These are phyloP conservation scores for Ligdia adustata DNA, from an alignment of 2,888 invertebrate species.

Conservation along the genomic window DNA sequence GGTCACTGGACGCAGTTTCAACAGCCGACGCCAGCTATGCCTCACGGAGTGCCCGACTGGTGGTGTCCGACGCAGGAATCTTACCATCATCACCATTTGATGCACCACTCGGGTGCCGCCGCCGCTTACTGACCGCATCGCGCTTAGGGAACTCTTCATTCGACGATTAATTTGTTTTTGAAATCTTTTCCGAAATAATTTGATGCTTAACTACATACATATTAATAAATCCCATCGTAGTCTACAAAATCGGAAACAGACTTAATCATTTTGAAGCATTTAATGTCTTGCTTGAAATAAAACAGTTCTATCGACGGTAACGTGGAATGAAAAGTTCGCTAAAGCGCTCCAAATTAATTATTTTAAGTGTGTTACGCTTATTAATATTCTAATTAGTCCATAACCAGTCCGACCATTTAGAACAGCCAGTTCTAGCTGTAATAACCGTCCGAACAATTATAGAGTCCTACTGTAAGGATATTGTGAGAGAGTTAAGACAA, in stretches of 20 bases:
- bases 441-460: slow-evolving; percentile 65
- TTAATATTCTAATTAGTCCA: slow-evolving; percentile 57
- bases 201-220: too few relatives aligned
- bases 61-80: slow-evolving; percentile 81
- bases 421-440: slow-evolving; percentile 44
- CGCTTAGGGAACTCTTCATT: slow-evolving; percentile 83
- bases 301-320: slow-evolving; percentile 13
- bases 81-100: slow-evolving; percentile 83
- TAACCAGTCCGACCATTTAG: slow-evolving; percentile 61
- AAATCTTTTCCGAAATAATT: too few relatives aligned
- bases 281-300: neutral
- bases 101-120: slow-evolving; percentile 88
- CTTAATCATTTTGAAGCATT: too few relatives aligned
- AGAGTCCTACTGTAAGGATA: slow-evolving; percentile 54
- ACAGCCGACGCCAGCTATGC: slow-evolving; percentile 87
- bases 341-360: slow-evolving; percentile 59
- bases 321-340: slow-evolving; percentile 81
- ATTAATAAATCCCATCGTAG: too few relatives aligned
- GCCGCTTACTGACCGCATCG: slow-evolving; percentile 89
- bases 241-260: too few relatives aligned
- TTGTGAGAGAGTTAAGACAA: slow-evolving; percentile 44
- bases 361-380: slow-evolving; percentile 73
- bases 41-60: slow-evolving; percentile 80
- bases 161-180: slow-evolving; percentile 46
- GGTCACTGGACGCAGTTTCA: slow-evolving; percentile 89